These are phyloP conservation scores for Chromoteleia sp. DNA, from an alignment of 2,888 invertebrate genomes.

Conservation along the genomic window DNA sequence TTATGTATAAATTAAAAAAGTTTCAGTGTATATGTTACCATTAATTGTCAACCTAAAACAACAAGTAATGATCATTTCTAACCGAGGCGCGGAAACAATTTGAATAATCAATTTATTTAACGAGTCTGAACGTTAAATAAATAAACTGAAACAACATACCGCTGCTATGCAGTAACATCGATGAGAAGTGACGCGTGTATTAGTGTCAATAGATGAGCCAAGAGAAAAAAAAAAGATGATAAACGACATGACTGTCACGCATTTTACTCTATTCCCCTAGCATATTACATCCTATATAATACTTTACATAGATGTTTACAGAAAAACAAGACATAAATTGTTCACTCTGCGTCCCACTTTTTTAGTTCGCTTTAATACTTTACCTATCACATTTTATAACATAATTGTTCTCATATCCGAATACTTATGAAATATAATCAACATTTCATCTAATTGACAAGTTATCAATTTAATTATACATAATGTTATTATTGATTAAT, in stretches of 20 bases:
- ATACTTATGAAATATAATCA: no score
- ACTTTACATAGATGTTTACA: conserved; percentile 9
- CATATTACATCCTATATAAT: conserved; percentile 4
- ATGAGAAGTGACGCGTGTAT: conserved; percentile 2
- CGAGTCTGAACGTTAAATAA: not conserved
- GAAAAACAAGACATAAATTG: conserved; percentile 1
- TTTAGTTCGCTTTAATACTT: not conserved
- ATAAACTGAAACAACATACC: not conserved
- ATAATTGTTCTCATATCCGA: conserved; percentile 1
- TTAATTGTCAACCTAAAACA: not conserved
- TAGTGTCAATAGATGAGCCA: conserved; percentile 11
- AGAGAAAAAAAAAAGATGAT: conserved; percentile 8
- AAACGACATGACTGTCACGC: conserved; percentile 10
- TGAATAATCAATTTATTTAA: not conserved
- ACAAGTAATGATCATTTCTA: not conserved
- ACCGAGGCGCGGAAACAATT: not conserved
- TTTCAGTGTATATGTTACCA: not conserved
- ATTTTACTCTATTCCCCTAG: not conserved
- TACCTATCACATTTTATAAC: not conserved
- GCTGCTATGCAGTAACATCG: not conserved
- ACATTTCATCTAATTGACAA: no score
- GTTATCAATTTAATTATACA: no score
- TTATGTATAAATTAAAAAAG: no score
- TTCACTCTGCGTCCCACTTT: not conserved
- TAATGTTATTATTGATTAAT: no score